These are phyloP conservation scores for Danionella dracula DNA, from an alignment of 2,797 vertebrate genomes.

Conservation along the genomic window DNA sequence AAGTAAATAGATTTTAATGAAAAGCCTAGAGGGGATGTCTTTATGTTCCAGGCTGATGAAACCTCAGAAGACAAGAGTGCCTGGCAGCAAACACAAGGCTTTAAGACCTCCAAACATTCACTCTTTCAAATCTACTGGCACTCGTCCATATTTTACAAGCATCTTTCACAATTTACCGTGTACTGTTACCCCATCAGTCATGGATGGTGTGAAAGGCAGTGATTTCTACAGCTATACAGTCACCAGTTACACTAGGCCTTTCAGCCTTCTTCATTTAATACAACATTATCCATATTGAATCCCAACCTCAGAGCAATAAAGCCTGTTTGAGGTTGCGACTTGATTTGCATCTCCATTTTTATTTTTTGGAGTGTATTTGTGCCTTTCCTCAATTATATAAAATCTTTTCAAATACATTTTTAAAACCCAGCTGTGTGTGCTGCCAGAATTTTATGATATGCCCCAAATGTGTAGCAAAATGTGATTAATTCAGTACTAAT, in stretches of 20 bases:
- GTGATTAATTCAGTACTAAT: no score
- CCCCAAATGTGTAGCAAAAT: no score
- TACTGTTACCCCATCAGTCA: slow-evolving; percentile 61
- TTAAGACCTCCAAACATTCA: slow-evolving; percentile 60
- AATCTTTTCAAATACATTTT: no score
- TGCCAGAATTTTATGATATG: no score
- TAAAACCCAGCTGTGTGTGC: no score
- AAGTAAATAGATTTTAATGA: slow-evolving; percentile 67
- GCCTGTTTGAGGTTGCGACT: no score
- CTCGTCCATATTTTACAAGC: slow-evolving; percentile 57
- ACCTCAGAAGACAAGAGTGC: slow-evolving; percentile 53
- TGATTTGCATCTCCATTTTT: no score
- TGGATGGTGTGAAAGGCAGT: slow-evolving; percentile 33
- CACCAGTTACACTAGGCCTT: background rate
- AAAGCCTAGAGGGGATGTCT: slow-evolving; percentile 58
- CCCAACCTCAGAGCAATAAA: background rate
- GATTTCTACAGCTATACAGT: slow-evolving; percentile 17
- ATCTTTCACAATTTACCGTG: slow-evolving; percentile 67
- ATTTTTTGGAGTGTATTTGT: no score
- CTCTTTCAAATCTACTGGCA: slow-evolving; percentile 68
- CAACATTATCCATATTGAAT: background rate
- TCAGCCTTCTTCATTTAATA: background rate
- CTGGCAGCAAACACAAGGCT: slow-evolving; percentile 65
- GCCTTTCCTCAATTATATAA: no score
- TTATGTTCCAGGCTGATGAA: slow-evolving; percentile 59